Evolutionary conservation across 2,113 vertebrate genomes (phyloP).

Genomic region (Sturnira hondurensis): DNA sequence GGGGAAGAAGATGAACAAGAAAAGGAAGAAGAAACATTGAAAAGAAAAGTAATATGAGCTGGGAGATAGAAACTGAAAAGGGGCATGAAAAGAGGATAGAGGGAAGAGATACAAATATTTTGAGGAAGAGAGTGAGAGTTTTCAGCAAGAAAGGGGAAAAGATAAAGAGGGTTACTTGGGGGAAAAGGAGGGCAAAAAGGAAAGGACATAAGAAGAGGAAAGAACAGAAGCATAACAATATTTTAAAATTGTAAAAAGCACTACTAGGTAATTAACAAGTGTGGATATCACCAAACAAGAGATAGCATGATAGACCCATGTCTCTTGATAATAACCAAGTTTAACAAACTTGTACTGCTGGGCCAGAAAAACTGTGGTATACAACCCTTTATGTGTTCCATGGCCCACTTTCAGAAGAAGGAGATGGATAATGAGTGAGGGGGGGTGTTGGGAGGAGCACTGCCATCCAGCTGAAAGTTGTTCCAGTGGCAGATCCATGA

Average conservation of each 20-base stretch:
- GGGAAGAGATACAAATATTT: neutral
- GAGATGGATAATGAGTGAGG: neutral
- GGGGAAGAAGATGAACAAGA: neutral
- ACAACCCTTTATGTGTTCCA: neutral
- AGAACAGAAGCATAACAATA: neutral
- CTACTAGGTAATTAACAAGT: neutral
- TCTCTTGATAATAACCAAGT: neutral
- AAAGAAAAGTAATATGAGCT: neutral
- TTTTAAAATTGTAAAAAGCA: neutral
- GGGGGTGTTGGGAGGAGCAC: neutral
- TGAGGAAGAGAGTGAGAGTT: neutral
- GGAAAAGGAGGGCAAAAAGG: neutral
- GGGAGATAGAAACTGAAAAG: neutral
- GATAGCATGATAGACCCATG: neutral
- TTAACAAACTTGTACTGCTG: neutral
- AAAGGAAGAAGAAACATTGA: neutral
- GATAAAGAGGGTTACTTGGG: neutral
- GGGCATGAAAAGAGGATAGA: neutral
- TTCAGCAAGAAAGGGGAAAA: neutral
- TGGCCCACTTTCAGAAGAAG: neutral
- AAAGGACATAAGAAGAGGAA: neutral
- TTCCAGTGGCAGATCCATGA: neutral
- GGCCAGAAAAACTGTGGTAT: neutral
- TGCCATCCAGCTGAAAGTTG: neutral
- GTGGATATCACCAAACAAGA: neutral